Evolutionary conservation across 1,140 invertebrate genomes (phyloP).

Genomic region (Globodera ellingtonae): DNA sequence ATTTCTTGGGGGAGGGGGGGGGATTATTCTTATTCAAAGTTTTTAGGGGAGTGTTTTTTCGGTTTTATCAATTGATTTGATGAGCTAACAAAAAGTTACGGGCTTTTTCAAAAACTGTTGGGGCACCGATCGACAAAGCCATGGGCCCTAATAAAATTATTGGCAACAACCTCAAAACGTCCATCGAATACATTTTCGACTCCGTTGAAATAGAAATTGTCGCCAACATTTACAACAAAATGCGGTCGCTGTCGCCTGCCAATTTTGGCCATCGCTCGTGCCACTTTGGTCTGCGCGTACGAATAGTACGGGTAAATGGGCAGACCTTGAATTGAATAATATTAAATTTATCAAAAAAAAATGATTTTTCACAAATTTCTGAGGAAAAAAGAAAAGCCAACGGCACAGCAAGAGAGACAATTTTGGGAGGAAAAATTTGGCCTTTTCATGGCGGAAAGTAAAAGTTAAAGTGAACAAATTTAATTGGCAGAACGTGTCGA

Average conservation of each 20-base stretch:
- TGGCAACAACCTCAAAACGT: slow-evolving; percentile 43
- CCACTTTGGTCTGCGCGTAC: slow-evolving; percentile 45
- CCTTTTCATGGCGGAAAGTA: no score
- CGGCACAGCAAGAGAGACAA: no score
- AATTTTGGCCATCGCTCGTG: slow-evolving; percentile 35
- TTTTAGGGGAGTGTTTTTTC: background rate
- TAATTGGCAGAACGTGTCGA: background rate
- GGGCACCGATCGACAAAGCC: no score
- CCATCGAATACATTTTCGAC: slow-evolving; percentile 41
- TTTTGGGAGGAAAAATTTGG: no score
- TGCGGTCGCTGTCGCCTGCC: slow-evolving; percentile 26
- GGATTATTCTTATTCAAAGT: background rate
- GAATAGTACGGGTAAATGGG: slow-evolving; percentile 45
- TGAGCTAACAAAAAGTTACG: no score
- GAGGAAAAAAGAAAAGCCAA: background rate
- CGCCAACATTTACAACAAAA: slow-evolving; percentile 52
- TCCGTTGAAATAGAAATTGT: slow-evolving; percentile 56
- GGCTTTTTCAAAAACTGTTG: no score
- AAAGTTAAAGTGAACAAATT: slow-evolving; percentile 11
- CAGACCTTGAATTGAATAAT: slow-evolving; percentile 19
- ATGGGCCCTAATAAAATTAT: background rate
- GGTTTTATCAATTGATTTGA: no score
- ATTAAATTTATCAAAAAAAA: no score
- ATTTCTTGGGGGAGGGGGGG: no score
- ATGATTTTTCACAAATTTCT: background rate